Evolutionary conservation across 2,888 invertebrate genomes (phyloP).

Genomic region (Deilephila porcellus): DNA sequence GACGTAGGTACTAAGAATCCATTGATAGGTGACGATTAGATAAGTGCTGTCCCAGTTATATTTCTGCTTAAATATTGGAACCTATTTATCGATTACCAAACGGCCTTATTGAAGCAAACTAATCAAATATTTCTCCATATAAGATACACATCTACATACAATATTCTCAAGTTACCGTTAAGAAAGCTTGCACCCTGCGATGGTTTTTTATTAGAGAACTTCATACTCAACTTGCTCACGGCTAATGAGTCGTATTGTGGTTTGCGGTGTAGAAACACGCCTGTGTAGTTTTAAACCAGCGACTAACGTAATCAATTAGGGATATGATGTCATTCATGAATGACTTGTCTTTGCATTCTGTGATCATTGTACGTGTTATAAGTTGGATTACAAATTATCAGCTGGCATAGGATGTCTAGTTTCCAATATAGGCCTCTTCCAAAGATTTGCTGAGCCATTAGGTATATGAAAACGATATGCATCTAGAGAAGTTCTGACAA

Average conservation of each 20-base stretch:
- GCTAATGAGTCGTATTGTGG: slow-evolving; percentile 24
- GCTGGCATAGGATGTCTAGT: too few relatives aligned
- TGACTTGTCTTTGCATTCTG: neutral
- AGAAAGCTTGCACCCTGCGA: neutral
- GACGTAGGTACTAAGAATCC: too few relatives aligned
- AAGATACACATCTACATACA: neutral
- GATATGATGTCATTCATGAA: slow-evolving; percentile 12
- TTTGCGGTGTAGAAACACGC: slow-evolving; percentile 8
- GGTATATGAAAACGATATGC: too few relatives aligned
- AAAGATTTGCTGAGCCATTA: too few relatives aligned
- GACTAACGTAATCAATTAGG: slow-evolving; percentile 1
- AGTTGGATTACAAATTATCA: too few relatives aligned
- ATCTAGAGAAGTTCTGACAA: too few relatives aligned
- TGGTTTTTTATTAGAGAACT: neutral
- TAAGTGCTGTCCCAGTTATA: too few relatives aligned
- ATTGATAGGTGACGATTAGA: too few relatives aligned
- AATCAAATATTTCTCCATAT: neutral
- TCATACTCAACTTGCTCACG: slow-evolving; percentile 4
- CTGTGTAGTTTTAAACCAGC: slow-evolving; percentile 4
- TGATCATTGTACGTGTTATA: too few relatives aligned
- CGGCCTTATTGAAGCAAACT: neutral
- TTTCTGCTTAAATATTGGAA: too few relatives aligned
- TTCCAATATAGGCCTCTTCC: too few relatives aligned
- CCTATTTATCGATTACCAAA: neutral
- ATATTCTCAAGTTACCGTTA: neutral